These are phyloP conservation scores for Poecilus cupreus DNA, from an alignment of 2,888 invertebrate genomes.

Conservation along the genomic window DNA sequence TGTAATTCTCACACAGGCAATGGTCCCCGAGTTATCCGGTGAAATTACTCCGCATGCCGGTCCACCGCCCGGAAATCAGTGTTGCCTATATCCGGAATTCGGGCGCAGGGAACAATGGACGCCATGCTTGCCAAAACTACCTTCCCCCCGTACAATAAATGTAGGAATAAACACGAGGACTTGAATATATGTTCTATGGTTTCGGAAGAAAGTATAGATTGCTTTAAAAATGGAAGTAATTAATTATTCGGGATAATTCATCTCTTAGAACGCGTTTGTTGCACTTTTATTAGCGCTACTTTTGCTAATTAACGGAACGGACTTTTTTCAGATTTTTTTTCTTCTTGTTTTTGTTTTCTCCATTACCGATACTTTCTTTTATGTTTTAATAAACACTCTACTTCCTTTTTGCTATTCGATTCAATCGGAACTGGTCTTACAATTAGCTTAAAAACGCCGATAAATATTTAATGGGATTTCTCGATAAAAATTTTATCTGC, in stretches of 20 bases:
- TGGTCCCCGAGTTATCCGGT: slow-evolving; percentile 69
- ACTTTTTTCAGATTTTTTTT: not conserved
- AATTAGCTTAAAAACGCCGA: not conserved
- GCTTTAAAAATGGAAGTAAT: slow-evolving; percentile 65
- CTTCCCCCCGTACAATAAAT: slow-evolving; percentile 68
- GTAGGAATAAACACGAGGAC: slow-evolving; percentile 67
- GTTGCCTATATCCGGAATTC: slow-evolving; percentile 68
- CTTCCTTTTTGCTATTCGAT: slow-evolving; percentile 4
- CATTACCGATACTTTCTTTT: slow-evolving; percentile 28
- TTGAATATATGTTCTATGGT: slow-evolving; percentile 66
- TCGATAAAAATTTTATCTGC: too few relatives aligned
- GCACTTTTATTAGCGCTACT: slow-evolving; percentile 62
- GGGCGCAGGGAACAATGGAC: slow-evolving; percentile 63
- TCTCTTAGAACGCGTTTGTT: slow-evolving; percentile 63
- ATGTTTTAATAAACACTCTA: slow-evolving; percentile 12
- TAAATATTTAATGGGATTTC: too few relatives aligned
- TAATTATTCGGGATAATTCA: slow-evolving; percentile 67
- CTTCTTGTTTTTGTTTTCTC: slow-evolving; percentile 9
- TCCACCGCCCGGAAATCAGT: slow-evolving; percentile 68
- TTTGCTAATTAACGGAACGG: slow-evolving; percentile 38
- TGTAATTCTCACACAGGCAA: slow-evolving; percentile 70
- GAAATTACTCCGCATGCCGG: slow-evolving; percentile 68
- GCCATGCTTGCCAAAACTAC: slow-evolving; percentile 68
- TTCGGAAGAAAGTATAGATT: slow-evolving; percentile 66
- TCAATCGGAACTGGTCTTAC: slow-evolving; percentile 22